These are phyloP conservation scores for Parasteatoda lunata DNA, from an alignment of 2,888 invertebrate genomes.

Conservation along the genomic window DNA sequence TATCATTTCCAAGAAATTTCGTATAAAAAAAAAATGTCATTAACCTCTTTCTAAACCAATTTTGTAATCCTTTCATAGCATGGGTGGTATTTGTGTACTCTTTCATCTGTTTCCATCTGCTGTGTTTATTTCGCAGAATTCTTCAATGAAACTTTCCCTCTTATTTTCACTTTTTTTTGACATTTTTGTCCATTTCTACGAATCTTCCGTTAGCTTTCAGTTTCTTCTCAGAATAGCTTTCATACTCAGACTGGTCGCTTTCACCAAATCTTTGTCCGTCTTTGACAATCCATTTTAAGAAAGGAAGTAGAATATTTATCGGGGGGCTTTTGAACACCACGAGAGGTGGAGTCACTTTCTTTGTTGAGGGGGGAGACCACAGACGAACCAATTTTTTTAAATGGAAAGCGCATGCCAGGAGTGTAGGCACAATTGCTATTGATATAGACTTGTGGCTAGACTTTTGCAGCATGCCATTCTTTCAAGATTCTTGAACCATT, in stretches of 20 bases:
- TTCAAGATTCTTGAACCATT: not conserved
- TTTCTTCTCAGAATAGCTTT: not conserved
- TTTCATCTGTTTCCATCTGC: too few relatives aligned
- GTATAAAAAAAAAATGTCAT: too few relatives aligned
- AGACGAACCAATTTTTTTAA: not conserved
- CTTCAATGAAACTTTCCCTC: not conserved
- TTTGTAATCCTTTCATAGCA: too few relatives aligned
- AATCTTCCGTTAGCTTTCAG: not conserved
- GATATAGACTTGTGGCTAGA: not conserved
- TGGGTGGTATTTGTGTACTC: too few relatives aligned
- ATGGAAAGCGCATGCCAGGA: not conserved
- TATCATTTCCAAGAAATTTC: too few relatives aligned
- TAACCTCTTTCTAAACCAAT: too few relatives aligned
- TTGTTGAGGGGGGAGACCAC: not conserved
- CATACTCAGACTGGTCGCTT: too few relatives aligned
- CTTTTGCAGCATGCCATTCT: not conserved
- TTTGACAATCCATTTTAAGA: too few relatives aligned
- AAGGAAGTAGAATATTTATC: not conserved
- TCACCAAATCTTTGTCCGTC: too few relatives aligned
- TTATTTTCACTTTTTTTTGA: not conserved
- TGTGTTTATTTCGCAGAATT: not conserved
- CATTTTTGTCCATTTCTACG: not conserved
- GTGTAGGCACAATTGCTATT: not conserved
- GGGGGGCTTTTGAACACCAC: not conserved
- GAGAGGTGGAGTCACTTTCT: not conserved